Evolutionary conservation across 2,113 vertebrate species (phyloP).

Genomic region (Taurulus bubalis): DNA sequence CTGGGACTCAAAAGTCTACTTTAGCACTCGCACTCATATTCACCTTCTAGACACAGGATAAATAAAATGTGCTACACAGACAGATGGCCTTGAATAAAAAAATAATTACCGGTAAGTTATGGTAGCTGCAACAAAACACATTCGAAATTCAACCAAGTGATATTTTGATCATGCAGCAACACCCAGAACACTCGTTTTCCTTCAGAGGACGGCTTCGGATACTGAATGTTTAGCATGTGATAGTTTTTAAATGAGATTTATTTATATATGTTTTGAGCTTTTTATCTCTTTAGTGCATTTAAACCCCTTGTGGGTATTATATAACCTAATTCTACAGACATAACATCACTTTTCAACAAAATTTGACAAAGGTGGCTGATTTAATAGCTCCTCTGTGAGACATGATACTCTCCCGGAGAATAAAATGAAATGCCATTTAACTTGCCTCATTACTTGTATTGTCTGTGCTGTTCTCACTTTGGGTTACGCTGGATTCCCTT

Average conservation of each 20-base stretch:
- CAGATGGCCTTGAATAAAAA: conserved; percentile 16
- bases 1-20: conserved; percentile 24
- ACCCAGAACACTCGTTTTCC: neutral
- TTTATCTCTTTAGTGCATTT: neutral
- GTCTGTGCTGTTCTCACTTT: conserved; percentile 31
- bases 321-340: conserved; percentile 15
- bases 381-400: neutral
- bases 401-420: neutral
- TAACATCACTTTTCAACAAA: neutral
- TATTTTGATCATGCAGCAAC: neutral
- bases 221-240: neutral
- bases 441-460: conserved; percentile 19
- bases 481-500: neutral
- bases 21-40: conserved; percentile 14
- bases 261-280: neutral
- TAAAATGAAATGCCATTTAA: conserved; percentile 27
- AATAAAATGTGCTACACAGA: conserved; percentile 4
- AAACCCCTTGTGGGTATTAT: neutral
- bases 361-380: neutral
- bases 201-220: neutral
- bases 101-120: neutral
- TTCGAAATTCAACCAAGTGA: neutral
- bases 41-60: conserved; percentile 4
- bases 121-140: neutral
- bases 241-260: neutral